Evolutionary conservation across 2,113 vertebrate genomes (phyloP), one percentile per base, ranked within the genome.

Genomic region (Corythornis madagascariensis): DNA sequence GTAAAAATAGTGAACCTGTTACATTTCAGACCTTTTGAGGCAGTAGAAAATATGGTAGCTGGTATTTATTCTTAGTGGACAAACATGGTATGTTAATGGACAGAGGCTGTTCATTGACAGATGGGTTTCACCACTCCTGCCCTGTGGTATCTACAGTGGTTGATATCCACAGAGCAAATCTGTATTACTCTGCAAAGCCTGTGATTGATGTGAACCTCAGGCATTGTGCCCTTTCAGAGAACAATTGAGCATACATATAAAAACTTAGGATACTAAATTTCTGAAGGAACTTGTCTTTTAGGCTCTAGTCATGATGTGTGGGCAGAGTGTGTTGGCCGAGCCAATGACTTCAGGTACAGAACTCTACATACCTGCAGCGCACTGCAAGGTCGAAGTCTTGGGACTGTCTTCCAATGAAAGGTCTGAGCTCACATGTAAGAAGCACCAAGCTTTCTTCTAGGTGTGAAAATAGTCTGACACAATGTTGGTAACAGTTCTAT

Each of bases 111-210:
- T 96, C 85, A 52, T 29, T 82, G 93, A 83, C 65, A 22, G 6
- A 84, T 88, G 71, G 47, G 56, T 83, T 91, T n/a, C 29, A 67
- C 65, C 59, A 66, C 63, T 48, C 55, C 79, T 80, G 63, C 45
- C 81, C 42, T 20, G 69, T 33, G 12, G 52, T 81, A 38, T 59
- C 74, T 77, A 72, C 56, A 71, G 74, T 76, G 89, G 96, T 18
- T 78, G 82, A 96, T 75, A 78, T 43, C n/a, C 45, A 24, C 21
- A 45, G 20, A 87, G 47, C 9, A 84, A 75, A 91, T n/a, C 48
- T 35, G 59, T 94, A 88, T 69, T 77, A 19, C 35, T 88, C 48
- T 83, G 35, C 31, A 71, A 78, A 95, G 77, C 69, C 50, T 92
- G 56, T 66, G 56, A 81, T 47, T 95, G 79, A 71, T 64, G 38